These are phyloP conservation scores for Agapostemon virescens DNA, from an alignment of 2,888 invertebrate genomes.

Conservation along the genomic window DNA sequence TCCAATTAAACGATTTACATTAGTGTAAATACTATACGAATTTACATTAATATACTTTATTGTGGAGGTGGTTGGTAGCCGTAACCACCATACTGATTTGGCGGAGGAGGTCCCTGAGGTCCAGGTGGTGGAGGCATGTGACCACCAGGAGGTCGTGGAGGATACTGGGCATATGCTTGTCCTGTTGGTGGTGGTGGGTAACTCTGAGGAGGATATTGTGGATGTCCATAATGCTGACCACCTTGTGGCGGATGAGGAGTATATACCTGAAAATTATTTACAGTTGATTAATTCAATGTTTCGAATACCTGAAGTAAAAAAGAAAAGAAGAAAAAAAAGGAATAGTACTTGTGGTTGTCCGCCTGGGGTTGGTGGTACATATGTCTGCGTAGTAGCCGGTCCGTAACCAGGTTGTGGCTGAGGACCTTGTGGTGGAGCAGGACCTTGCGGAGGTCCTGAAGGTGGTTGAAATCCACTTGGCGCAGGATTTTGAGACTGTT, in stretches of 20 bases:
- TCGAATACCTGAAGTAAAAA: neutral
- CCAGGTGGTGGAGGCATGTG: slow-evolving; percentile 84
- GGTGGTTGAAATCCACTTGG: slow-evolving; percentile 82
- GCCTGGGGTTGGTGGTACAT: slow-evolving; percentile 78
- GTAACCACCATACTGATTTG: slow-evolving; percentile 88
- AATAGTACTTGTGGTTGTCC: slow-evolving; percentile 81
- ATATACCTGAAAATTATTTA: slow-evolving; percentile 78
- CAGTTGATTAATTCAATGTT: neutral
- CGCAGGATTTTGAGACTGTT: slow-evolving; percentile 81
- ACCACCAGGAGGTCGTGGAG: slow-evolving; percentile 84
- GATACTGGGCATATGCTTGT: slow-evolving; percentile 85
- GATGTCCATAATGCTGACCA: slow-evolving; percentile 82
- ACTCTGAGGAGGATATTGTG: slow-evolving; percentile 83
- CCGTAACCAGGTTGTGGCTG: slow-evolving; percentile 80
- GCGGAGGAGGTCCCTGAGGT: slow-evolving; percentile 87
- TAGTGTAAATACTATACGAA: slow-evolving; percentile 41
- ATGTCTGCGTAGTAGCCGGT: slow-evolving; percentile 79
- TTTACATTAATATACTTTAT: slow-evolving; percentile 77
- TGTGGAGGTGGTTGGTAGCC: slow-evolving; percentile 90
- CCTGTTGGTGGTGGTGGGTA: slow-evolving; percentile 84
- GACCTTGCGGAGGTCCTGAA: slow-evolving; percentile 76
- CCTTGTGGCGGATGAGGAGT: slow-evolving; percentile 83
- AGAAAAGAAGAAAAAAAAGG: neutral
- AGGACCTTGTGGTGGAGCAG: slow-evolving; percentile 78
- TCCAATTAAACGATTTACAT: slow-evolving; percentile 49